Evolutionary conservation across 2,113 vertebrate species (phyloP), one percentile per base, ranked within the genome.

Genomic region (Chiloscyllium plagiosum): DNA sequence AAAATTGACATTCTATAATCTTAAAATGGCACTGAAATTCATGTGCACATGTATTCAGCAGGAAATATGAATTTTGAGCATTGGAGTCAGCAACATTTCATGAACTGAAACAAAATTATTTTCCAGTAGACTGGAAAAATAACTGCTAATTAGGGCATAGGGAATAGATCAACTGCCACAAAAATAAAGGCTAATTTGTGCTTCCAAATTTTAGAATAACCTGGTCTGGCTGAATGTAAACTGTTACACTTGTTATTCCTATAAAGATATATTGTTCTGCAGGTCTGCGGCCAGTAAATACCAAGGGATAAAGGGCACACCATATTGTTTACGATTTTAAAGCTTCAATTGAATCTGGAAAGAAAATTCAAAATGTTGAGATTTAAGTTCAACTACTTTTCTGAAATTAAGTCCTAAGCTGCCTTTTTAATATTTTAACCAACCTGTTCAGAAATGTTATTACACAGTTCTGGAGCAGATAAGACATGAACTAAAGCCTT

Each of bases 191-290:
- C 69, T 50, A 94, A 95, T 72, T 95, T 72, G 26, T 26, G 26
- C 26, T 29, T 26, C 22, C 94, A 95, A 42, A 76, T 33, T 72
- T 24, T 33, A 72, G 94, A 33, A 72, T 52, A 72, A 95, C 52
- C 69, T 95, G 94, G 94, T 95, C 96, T 97, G 97, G 96, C 96
- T 96, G 96, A 96, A 78, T 96, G 69, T 72, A 95, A 95, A 95
- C 65, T 95, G 42, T 95, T 50, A 72, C 68, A 72, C 95, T 96
- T 65, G 96, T 97, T 97, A 97, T 97, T 97, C 96, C 96, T 97
- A 98, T 98, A 97, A 98, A 97, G 97, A 98, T 98, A 98, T 97
- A 98, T 97, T 98, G 97, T 97, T 97, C 97, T 97, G 97, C 96
- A 97, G 97, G 97, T 97, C 90, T 97, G 96, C 97, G 97, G 97